Conservation (phyloP, 2,888 invertebrate genomes). For the Drosophila testacea region DNA sequence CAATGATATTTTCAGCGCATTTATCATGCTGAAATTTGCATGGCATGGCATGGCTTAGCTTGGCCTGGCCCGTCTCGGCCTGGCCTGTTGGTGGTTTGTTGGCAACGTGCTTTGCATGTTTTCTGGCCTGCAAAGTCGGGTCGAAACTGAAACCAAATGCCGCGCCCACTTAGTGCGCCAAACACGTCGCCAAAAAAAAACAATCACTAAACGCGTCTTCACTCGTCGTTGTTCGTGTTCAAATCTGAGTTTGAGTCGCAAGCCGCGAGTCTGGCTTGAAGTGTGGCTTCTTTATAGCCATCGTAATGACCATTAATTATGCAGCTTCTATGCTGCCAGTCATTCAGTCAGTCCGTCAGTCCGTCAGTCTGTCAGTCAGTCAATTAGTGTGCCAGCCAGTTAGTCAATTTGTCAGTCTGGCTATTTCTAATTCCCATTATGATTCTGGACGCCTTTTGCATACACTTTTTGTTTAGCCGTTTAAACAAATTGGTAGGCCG, state of each 20-base stretch:
- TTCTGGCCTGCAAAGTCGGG: conserved; percentile 1
- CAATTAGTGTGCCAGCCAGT: background rate
- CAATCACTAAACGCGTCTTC: conserved; percentile 36
- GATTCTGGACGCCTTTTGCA: conserved; percentile 39
- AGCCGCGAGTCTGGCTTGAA: conserved; percentile 31
- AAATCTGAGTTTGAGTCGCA: conserved; percentile 12
- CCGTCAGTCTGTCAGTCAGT: conserved; percentile 2
- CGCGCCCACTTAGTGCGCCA: conserved; percentile 71
- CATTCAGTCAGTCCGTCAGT: conserved; percentile 11
- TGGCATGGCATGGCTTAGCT: background rate
- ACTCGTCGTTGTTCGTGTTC: conserved; percentile 17
- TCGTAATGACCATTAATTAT: conserved; percentile 63
- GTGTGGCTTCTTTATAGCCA: conserved; percentile 42
- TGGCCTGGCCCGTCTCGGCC: background rate
- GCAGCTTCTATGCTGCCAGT: conserved; percentile 43
- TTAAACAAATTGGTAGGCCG: conserved; percentile 32
- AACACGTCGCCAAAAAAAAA: conserved; percentile 60
- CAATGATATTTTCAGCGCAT: conserved; percentile 9
- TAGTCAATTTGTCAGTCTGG: conserved; percentile 1
- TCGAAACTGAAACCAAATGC: conserved; percentile 49
- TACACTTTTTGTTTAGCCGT: conserved; percentile 24
- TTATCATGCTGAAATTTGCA: conserved; percentile 13
- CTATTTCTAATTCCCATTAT: conserved; percentile 8
- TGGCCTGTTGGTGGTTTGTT: background rate
- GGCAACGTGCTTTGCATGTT: conserved; percentile 68